Base-by-base conservation (phyloP, 2,888 invertebrate species). In the Xanthorhoe designata region DNA sequence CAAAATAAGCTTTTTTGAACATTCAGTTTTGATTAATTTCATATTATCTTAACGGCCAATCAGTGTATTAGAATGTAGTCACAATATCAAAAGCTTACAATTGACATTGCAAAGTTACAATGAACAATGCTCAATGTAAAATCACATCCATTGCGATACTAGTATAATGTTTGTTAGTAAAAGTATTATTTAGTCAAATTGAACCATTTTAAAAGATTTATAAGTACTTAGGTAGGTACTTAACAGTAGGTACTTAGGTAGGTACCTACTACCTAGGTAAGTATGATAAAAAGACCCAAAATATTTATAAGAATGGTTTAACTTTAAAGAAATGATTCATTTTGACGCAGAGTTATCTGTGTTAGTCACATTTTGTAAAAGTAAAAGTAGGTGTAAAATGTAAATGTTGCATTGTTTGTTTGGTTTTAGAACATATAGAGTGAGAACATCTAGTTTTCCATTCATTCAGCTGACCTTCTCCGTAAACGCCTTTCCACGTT, bases 401-500 rank as follows among this genome's bases (percentile, higher is more conserved):
- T 73, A 69, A 64, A 66, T 69, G 47, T 47, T 47, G 47, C 15
- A 15, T 47, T 75, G 71, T 61, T 68, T 64, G 67, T 85, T 73
- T 63, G 65, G 59, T 72, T 90, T 42, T 88, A 88, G 82, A 86
- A 91, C 88, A 92, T 87, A 80, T 76, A 86, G 83, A 82, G 84
- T 81, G 80, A 83, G 77, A 91, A 91, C 88, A 91, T 91, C 81
- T 81, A 91, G 80, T 83, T 87, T 83, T 83, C 83, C 86, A 82
- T 88, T 59, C 59, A 59, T 59, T 59, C 51, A 13, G 58, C 96
- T 96, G 95, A 97, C 97, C 96, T 97, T 96, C 95, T 96, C 94
- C 86, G 95, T 95, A 94, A 96, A 97, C 91, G 96, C 95, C 94
- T 97, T 96, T 91, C 95, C 95, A 89, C 95, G 95, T 94, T 94